phyloP scores from a whole-genome alignment of 2,113 vertebrate genomes.

The Canis aureus region DNA sequence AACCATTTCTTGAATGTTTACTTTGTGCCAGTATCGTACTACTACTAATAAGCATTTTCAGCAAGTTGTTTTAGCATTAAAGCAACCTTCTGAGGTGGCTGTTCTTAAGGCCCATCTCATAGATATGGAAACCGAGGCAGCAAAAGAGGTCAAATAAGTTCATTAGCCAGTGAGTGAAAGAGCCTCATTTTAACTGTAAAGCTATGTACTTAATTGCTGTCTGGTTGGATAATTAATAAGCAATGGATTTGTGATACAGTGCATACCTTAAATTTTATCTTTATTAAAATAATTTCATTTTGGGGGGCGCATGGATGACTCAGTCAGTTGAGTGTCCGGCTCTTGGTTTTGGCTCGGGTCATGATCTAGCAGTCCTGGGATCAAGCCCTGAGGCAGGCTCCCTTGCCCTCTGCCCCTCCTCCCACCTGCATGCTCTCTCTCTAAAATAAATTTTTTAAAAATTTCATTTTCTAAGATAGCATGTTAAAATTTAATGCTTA shows the following conservation, averaged over 20 bases:
- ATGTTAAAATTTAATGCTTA: slow-evolving; percentile 22
- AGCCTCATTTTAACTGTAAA: slow-evolving; percentile 28
- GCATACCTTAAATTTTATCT: neutral
- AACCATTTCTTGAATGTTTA: neutral
- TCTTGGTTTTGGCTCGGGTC: neutral
- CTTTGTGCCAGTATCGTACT: neutral
- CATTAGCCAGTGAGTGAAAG: neutral
- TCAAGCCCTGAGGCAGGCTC: neutral
- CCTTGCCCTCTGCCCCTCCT: neutral
- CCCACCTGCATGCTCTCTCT: too few relatives aligned
- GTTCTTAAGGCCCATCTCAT: slow-evolving; percentile 33
- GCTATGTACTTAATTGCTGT: neutral
- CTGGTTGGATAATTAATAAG: slow-evolving; percentile 1
- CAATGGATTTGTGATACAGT: slow-evolving; percentile 15
- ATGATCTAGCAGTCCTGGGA: neutral
- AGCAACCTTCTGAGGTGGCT: neutral
- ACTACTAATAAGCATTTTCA: neutral
- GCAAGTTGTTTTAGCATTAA: neutral
- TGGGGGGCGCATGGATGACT: neutral
- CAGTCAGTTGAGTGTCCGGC: neutral
- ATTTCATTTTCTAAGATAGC: neutral
- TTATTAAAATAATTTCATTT: neutral
- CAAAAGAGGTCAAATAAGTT: slow-evolving; percentile 32
- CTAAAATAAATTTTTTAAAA: neutral
- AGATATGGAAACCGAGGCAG: neutral